Percentiles rank a stretch among this genome's conserved stretches.
phyloP scores from a whole-genome alignment of 1,140 invertebrate genomes.

The Trichogramma pretiosum region DNA sequence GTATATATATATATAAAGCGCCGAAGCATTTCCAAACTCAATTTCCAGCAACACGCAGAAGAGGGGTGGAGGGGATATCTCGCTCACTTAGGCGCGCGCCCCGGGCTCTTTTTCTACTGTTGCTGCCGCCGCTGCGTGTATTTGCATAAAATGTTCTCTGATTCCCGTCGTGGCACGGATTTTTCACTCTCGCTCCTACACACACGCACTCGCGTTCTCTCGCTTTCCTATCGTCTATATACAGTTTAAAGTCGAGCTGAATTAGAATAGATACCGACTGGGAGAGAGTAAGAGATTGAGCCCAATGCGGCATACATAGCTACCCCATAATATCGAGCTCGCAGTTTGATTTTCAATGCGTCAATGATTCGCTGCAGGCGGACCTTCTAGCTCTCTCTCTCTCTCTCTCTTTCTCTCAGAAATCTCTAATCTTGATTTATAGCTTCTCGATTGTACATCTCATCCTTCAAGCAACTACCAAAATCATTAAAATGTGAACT shows the following conservation, averaged over 20 bases:
- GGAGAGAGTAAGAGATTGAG: background rate
- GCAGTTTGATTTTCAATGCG: too few species aligned
- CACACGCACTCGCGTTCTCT: background rate
- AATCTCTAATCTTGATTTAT: background rate
- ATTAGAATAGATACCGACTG: slow-evolving; percentile 3
- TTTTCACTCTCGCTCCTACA: background rate
- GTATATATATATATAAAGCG: too few species aligned
- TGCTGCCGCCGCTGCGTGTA: background rate
- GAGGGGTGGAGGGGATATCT: too few species aligned
- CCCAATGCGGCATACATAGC: too few species aligned
- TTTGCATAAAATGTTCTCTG: slow-evolving; percentile 9
- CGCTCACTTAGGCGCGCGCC: too few species aligned
- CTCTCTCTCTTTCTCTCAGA: background rate
- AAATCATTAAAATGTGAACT: too few species aligned
- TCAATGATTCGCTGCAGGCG: too few species aligned
- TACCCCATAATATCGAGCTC: too few species aligned
- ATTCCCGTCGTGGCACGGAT: background rate
- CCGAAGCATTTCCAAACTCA: background rate
- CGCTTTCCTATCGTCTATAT: too few species aligned
- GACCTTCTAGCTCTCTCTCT: background rate
- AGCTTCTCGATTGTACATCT: too few species aligned
- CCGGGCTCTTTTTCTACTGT: background rate
- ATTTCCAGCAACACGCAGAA: too few species aligned
- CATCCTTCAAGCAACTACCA: too few species aligned
- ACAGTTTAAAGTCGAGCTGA: background rate